Percentiles rank a stretch among this genome's conserved stretches.
Evolutionary conservation across 35 echinoderm and acorn worm genomes (phyloP).

Genomic region (Lytechinus variegatus): DNA sequence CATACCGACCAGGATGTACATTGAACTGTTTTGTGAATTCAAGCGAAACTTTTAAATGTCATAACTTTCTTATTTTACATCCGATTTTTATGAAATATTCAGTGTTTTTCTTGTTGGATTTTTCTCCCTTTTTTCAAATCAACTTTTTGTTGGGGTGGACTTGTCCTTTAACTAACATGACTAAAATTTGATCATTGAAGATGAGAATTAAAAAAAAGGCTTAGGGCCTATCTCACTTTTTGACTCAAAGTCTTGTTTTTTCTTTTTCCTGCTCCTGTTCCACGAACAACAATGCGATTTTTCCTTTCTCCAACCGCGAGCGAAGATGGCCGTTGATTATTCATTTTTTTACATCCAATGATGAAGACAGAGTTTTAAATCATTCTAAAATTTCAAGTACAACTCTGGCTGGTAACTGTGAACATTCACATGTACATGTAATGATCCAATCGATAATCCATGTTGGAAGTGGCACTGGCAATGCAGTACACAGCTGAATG

Average conservation of each 20-base stretch:
- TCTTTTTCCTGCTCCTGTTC: conserved; percentile 57
- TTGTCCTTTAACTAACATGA: no score
- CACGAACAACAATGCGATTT: conserved; percentile 41
- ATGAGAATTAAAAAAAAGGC: no score
- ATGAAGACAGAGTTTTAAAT: neutral
- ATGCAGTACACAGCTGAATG: no score
- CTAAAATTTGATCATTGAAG: no score
- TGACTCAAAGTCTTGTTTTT: conserved; percentile 61
- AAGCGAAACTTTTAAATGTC: no score
- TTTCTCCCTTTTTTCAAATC: no score
- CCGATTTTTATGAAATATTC: no score
- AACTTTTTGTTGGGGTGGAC: no score
- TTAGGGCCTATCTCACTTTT: conserved; percentile 30
- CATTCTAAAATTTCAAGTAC: neutral
- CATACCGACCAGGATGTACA: no score
- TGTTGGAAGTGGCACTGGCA: neutral
- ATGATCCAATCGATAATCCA: neutral
- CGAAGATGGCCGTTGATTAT: conserved; percentile 35
- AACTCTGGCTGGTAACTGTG: neutral
- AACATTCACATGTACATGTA: neutral
- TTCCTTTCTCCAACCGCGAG: conserved; percentile 29
- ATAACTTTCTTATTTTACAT: no score
- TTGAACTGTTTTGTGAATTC: no score
- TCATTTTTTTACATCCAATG: neutral
- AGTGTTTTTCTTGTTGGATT: no score